Conservation (phyloP, 2,797 vertebrate species). For the Valencia hispanica region DNA sequence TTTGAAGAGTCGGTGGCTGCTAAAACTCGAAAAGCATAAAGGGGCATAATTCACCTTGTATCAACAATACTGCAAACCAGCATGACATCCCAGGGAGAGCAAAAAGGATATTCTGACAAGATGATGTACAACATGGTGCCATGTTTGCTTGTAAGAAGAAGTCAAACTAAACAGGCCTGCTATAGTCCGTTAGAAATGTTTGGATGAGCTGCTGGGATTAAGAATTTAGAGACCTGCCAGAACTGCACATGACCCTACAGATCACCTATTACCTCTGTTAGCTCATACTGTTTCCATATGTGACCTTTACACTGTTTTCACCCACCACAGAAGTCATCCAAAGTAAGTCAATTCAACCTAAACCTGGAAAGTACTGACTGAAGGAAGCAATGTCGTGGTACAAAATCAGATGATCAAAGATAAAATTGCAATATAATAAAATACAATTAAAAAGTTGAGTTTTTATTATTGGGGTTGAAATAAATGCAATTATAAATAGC, state of each 20-base stretch:
- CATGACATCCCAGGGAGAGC: constrained; percentile 42
- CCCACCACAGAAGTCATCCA: constrained; percentile 49
- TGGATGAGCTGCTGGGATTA: constrained; percentile 25
- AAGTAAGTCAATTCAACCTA: constrained; percentile 44
- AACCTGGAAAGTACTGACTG: constrained; percentile 14
- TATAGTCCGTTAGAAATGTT: constrained; percentile 40
- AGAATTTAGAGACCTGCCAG: constrained; percentile 41
- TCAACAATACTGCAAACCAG: constrained; percentile 46
- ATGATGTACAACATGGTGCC: constrained; percentile 33
- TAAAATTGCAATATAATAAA: too few relatives aligned
- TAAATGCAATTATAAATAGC: not conserved
- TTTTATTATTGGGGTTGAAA: not conserved
- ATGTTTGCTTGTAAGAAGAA: constrained; percentile 41
- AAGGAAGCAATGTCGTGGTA: not conserved
- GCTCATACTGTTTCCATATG: constrained; percentile 52
- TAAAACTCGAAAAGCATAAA: constrained; percentile 53
- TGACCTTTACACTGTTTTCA: constrained; percentile 48
- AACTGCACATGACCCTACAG: constrained; percentile 17
- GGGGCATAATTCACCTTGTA: constrained; percentile 46
- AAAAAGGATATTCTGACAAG: constrained; percentile 24
- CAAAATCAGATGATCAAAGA: not conserved
- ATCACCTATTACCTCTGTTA: constrained; percentile 56
- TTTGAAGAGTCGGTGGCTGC: constrained; percentile 46
- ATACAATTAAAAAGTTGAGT: not conserved
- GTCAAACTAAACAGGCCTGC: constrained; percentile 40